These are phyloP conservation scores for Melangyna quadrimaculata DNA, from an alignment of 2,888 invertebrate species.

Conservation along the genomic window DNA sequence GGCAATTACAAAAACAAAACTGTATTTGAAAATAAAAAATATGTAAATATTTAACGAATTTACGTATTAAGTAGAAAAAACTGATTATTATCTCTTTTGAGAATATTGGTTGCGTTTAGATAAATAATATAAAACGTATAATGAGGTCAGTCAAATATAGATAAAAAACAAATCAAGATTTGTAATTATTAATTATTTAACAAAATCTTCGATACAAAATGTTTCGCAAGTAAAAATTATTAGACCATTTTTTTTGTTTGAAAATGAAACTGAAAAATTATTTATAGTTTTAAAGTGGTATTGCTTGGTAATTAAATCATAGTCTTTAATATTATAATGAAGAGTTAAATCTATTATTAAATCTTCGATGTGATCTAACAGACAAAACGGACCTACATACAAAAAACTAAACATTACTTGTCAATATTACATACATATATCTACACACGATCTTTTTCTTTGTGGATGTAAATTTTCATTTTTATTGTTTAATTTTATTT, in stretches of 20 bases:
- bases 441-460: not conserved
- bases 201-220: not conserved
- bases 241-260: not conserved
- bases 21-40: not conserved
- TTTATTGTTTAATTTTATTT: not conserved
- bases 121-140: not conserved
- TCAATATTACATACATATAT: not conserved
- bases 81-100: not conserved
- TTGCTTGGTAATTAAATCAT: not conserved
- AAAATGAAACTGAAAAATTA: not conserved
- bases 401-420: not conserved
- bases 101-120: not conserved
- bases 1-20: not conserved
- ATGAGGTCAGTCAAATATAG: not conserved
- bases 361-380: not conserved
- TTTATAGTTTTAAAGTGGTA: not conserved
- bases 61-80: not conserved
- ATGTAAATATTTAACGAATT: not conserved
- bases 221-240: not conserved
- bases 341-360: not conserved
- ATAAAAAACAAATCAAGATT: not conserved
- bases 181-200: not conserved
- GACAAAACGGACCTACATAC: not conserved
- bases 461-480: constrained; percentile 3
- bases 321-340: not conserved